These are phyloP conservation scores for Gortyna flavago DNA, from an alignment of 2,888 invertebrate species.

Conservation along the genomic window DNA sequence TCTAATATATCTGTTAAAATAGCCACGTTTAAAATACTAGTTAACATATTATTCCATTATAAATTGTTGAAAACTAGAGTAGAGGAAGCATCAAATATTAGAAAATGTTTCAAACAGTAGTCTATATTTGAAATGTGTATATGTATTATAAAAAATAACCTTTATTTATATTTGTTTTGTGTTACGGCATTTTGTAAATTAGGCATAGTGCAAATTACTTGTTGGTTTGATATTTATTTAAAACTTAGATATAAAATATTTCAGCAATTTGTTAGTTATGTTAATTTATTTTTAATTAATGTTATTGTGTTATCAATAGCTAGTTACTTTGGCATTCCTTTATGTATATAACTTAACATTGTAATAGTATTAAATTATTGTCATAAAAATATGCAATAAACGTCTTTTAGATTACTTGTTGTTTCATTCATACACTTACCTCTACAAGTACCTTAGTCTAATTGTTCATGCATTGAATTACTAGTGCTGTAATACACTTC, in stretches of 20 bases:
- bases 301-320: constrained; percentile 1
- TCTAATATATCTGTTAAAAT: constrained; percentile 49
- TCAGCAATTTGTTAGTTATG: neutral
- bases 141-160: constrained; percentile 28
- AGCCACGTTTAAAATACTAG: constrained; percentile 43
- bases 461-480: neutral
- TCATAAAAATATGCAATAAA: constrained; percentile 70
- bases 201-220: constrained; percentile 55
- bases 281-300: constrained; percentile 13
- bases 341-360: constrained; percentile 20
- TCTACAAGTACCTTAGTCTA: neutral
- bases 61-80: constrained; percentile 51
- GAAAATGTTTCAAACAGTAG: constrained; percentile 47
- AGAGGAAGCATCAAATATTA: constrained; percentile 23
- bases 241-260: constrained; percentile 13
- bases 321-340: constrained; percentile 7
- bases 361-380: constrained; percentile 48
- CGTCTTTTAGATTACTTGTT: constrained; percentile 57
- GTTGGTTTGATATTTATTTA: constrained; percentile 31
- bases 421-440: constrained; percentile 51
- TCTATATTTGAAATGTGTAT: constrained; percentile 38
- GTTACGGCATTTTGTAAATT: too few species aligned
- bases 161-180: constrained; percentile 13
- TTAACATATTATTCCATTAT: constrained; percentile 48
- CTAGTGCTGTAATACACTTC: neutral